Evolutionary conservation across 2,113 vertebrate genomes (phyloP).

Genomic region (Neodontobutis hainanensis): DNA sequence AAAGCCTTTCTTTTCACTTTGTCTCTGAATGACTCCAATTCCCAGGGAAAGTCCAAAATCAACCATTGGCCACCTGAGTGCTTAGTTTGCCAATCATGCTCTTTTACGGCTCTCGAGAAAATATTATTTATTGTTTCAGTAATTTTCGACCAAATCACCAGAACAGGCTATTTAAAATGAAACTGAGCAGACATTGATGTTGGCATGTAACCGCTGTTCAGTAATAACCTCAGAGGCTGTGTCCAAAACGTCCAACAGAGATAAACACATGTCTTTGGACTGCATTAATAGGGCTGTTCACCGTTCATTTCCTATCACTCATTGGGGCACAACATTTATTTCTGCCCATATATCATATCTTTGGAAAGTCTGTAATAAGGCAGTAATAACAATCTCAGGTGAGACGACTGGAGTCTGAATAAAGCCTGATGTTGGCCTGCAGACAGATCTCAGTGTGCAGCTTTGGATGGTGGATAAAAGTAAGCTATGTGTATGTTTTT

Average conservation of each 20-base stretch:
- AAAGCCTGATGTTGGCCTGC: conserved; percentile 36
- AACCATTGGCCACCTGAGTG: conserved; percentile 1
- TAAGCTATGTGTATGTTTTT: conserved; percentile 26
- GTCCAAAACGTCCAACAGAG: conserved; percentile 6
- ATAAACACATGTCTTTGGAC: conserved; percentile 5
- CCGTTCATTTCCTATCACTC: background rate
- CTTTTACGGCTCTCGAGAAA: background rate
- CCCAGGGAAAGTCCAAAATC: background rate
- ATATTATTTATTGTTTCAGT: conserved; percentile 4
- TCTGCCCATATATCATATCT: background rate
- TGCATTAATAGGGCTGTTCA: conserved; percentile 3
- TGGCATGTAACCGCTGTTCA: background rate
- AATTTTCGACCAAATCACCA: background rate
- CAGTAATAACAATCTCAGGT: conserved; percentile 34
- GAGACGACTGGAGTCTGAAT: conserved; percentile 15
- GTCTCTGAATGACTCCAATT: background rate
- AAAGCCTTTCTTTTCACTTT: background rate
- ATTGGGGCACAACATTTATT: background rate
- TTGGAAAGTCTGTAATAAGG: conserved; percentile 16
- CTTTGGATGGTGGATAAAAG: conserved; percentile 47
- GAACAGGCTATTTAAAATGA: conserved; percentile 13
- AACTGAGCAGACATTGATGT: conserved; percentile 14
- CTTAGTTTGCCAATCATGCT: conserved; percentile 15
- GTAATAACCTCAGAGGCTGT: background rate
- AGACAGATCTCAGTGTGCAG: conserved; percentile 42